A percentile compares a stretch with the other conserved stretches of the same genome.
phyloP scores from a whole-genome alignment of 1,140 invertebrate species.

The Calephelis virginiensis region DNA sequence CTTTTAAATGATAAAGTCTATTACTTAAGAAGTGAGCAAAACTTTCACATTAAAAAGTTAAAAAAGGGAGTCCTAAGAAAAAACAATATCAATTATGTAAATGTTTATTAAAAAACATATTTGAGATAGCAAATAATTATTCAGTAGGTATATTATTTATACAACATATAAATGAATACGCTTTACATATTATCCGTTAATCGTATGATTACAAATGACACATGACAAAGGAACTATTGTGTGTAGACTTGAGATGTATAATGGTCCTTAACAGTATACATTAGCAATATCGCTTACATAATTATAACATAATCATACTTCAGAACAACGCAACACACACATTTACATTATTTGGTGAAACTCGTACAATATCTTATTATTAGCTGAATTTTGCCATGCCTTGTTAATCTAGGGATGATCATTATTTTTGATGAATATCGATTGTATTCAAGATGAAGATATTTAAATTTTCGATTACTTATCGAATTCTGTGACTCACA shows the following conservation, averaged over 20 bases:
- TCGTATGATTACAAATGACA: slow-evolving; percentile 73
- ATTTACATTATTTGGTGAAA: slow-evolving; percentile 26
- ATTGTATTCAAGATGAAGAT: not conserved
- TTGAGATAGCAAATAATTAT: slow-evolving; percentile 76
- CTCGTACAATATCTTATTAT: slow-evolving; percentile 2
- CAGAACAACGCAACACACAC: slow-evolving; percentile 22
- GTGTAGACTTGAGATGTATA: slow-evolving; percentile 70
- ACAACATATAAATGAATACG: slow-evolving; percentile 66
- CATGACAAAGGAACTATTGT: slow-evolving; percentile 77
- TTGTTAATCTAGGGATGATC: slow-evolving; percentile 2
- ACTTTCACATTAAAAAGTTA: too few relatives aligned
- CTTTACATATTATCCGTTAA: slow-evolving; percentile 56
- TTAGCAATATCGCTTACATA: slow-evolving; percentile 58
- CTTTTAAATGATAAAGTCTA: too few relatives aligned
- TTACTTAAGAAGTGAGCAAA: too few relatives aligned
- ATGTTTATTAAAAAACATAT: slow-evolving; percentile 75
- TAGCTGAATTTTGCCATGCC: not conserved
- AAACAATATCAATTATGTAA: slow-evolving; percentile 49
- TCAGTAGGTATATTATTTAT: slow-evolving; percentile 71
- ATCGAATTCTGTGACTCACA: too few relatives aligned
- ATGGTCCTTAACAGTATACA: slow-evolving; percentile 58
- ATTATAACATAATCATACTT: slow-evolving; percentile 39
- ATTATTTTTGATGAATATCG: not conserved
- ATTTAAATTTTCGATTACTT: too few relatives aligned
- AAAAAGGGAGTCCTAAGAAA: not conserved